Evolutionary conservation across 2,113 vertebrate species (phyloP).

Genomic region (mouse (Mus musculus)): GRCm39 chr11:89270501-89271000

Average conservation of each 20-base stretch:
- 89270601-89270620: neutral
- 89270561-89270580: neutral
- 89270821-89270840: neutral
- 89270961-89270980: neutral
- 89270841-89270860: neutral
- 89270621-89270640: too few species aligned
- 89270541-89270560: neutral
- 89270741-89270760: slow-evolving; percentile 35
- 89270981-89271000: neutral
- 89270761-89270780: neutral
- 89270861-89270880: neutral
- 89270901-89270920: neutral
- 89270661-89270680: neutral
- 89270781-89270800: neutral
- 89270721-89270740: neutral
- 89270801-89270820: neutral
- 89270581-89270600: neutral
- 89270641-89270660: neutral
- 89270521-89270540: neutral
- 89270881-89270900: neutral
- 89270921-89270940: slow-evolving; percentile 41
- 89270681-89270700: neutral
- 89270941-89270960: neutral
- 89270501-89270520: neutral
- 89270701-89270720: neutral